These are phyloP conservation scores for Ceratosolen solmsi DNA, from an alignment of 1,140 invertebrate genomes.

Conservation along the genomic window DNA sequence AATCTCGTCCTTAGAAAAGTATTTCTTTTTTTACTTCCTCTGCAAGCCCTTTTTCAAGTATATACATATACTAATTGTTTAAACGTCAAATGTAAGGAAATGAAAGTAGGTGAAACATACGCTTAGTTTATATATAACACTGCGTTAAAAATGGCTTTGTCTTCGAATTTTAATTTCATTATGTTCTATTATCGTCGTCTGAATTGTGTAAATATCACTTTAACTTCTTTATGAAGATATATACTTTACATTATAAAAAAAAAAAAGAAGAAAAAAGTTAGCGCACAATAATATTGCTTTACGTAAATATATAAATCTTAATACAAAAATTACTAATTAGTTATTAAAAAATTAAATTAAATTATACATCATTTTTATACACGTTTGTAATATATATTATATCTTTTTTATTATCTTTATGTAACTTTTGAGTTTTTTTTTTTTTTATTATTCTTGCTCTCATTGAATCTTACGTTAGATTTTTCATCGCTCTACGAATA, in stretches of 20 bases:
- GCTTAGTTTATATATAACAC: neutral
- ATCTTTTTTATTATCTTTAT: conserved; percentile 11
- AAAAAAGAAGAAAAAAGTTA: conserved; percentile 9
- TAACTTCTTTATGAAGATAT: neutral
- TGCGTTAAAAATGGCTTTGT: conserved; percentile 26
- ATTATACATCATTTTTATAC: too few relatives aligned
- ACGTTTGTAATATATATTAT: neutral
- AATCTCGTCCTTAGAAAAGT: neutral
- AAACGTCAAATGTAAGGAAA: neutral
- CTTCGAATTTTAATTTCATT: conserved; percentile 38
- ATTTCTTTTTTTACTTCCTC: neutral
- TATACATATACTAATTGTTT: neutral
- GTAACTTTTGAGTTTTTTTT: neutral
- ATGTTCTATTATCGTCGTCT: neutral
- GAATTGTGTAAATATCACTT: conserved; percentile 6
- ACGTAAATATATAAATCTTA: too few relatives aligned
- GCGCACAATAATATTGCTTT: too few relatives aligned
- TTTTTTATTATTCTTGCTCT: conserved; percentile 2
- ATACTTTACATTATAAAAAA: neutral
- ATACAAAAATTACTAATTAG: neutral
- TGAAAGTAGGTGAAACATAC: neutral
- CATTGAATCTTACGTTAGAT: neutral
- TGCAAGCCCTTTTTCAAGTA: neutral
- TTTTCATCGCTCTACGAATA: neutral
- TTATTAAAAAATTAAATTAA: too few relatives aligned